Evolutionary conservation across 1,140 invertebrate genomes (phyloP).

Genomic region (Argopecten irradians): DNA sequence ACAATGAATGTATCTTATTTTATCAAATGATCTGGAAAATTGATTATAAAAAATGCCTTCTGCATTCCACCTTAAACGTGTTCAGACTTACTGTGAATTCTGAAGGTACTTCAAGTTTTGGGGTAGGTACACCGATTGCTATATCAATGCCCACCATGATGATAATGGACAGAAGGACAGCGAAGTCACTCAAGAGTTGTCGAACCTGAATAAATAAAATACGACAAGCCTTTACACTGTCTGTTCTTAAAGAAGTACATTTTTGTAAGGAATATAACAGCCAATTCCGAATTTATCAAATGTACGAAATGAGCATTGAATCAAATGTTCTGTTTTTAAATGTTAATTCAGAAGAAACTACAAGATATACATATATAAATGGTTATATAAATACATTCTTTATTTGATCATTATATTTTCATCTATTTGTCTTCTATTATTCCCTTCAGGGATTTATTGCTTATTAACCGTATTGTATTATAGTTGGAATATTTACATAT

Average conservation of each 20-base stretch:
- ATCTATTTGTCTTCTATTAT: no score
- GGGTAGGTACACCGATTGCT: slow-evolving; percentile 86
- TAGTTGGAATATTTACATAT: no score
- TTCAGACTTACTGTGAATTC: slow-evolving; percentile 75
- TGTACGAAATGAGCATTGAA: neutral
- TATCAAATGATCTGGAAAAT: no score
- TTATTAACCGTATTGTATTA: no score
- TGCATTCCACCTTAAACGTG: no score
- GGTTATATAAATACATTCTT: no score
- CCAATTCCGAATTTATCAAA: neutral
- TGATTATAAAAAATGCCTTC: no score
- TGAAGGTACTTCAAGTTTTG: slow-evolving; percentile 91
- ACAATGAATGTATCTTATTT: neutral
- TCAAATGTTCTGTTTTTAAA: no score
- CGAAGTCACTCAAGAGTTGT: slow-evolving; percentile 96
- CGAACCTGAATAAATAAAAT: slow-evolving; percentile 81
- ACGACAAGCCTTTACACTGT: neutral
- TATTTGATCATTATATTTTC: no score
- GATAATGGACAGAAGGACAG: slow-evolving; percentile 97
- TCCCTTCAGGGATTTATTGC: no score
- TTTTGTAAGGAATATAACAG: neutral
- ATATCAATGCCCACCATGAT: slow-evolving; percentile 92
- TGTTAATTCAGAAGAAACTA: no score
- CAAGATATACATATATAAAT: no score
- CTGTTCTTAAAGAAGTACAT: neutral